Base-by-base conservation (phyloP, 2,888 invertebrate species). In the Apotomis turbidana region DNA sequence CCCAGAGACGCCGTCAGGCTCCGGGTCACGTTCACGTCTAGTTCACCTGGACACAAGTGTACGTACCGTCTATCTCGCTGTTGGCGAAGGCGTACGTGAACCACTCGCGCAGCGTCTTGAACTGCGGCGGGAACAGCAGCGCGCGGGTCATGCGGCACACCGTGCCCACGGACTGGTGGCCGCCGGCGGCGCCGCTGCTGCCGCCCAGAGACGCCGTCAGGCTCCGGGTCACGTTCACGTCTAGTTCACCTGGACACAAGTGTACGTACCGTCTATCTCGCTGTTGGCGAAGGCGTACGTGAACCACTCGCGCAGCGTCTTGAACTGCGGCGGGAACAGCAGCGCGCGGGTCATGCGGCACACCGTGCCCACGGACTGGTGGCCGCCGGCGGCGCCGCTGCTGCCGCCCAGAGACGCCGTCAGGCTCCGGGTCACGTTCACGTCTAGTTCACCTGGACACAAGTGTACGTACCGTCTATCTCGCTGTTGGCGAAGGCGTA, bases 51-150 rank as follows among this genome's bases (percentile, higher is more conserved):
- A 15, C 15, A 15, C 15, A 15, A 15, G 15, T 49, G 68, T 15
- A 66, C 70, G 41, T 87, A 98, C 98, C 98, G 91, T 98, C 98
- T 70, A 98, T 97, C 90, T 98, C 98, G 87, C 97, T 97, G 80
- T 97, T 97, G 27, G 98, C 97, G 91, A 99, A 99, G 0, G 99
- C 98, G 89, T 99, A 99, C 81, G 97, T 96, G 94, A 99, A 99
- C 99, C 99, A 99, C 90, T 99, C 99, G 82, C 97, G 96, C 54
- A 99, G 94, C 52, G 97, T 97, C 89, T 98, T 97, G 90, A 98
- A 98, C 91, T 98, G 98, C 46, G 98, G 99, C 76, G 98, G 98
- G 91, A 99, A 98, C 75, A 98, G 95, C 75, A 98, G 96, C 78
- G 97, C 98, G 64, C 99, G 94, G 67, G 98, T 97, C 82, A 99